Base-by-base conservation (phyloP, 2,797 vertebrate genomes). In the Acanthurus tractus region DNA sequence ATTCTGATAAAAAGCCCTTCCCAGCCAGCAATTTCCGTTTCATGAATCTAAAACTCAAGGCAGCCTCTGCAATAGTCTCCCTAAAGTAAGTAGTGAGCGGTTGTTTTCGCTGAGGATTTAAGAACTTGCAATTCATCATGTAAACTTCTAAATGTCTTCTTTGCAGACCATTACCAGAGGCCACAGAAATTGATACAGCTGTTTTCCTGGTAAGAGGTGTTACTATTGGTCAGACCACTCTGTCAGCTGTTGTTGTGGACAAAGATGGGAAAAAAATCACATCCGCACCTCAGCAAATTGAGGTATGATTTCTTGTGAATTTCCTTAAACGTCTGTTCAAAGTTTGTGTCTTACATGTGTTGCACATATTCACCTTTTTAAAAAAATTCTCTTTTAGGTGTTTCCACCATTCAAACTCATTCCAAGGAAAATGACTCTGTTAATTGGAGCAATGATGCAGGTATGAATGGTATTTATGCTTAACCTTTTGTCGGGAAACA, bases 371-470 rank as follows among this genome's bases (percentile, higher is more conserved):
- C 62, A 50, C 14, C 69, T 25, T 23, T 23, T 29, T 42, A 40
- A 40, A 9, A 9, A 34, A 34, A 34, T 9, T 45, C 55, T 61
- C 15, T 44, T 85, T 15, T 75, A 99, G 98, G 98, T 99, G 17
- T 99, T 99, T 88, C 97, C 97, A 8, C 97, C 96, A 0, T 99
- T 99, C 91, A 95, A 95, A 76, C 85, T 99, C 42, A 94, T 97
- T 53, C 98, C 98, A 14, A 95, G 96, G 82, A 98, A 95, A 88
- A 94, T 99, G 67, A 98, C 97, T 1, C 90, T 99, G 44, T 95
- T 99, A 69, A 96, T 96, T 18, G 98, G 98, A 50, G 97, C 97
- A 15, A 93, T 92, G 84, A 96, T 98, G 95, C 98, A 99, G 96
- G 98, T 99, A 84, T 78, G 83, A 38, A 64, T 25, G 42, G 38